Conservation (phyloP, 2,888 invertebrate species). For the Escarpia spicata region DNA sequence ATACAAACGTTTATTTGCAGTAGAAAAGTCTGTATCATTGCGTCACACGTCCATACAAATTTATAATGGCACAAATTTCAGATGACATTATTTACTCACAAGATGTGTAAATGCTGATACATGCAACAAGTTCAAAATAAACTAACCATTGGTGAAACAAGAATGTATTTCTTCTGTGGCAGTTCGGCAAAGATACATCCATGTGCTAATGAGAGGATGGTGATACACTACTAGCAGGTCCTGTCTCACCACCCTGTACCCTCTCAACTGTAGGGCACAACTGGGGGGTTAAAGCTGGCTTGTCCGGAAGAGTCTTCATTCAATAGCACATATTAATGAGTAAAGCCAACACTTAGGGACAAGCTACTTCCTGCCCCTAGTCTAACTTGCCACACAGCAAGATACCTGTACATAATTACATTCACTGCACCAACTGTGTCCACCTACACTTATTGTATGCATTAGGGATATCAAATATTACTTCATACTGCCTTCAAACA, state of each 20-base stretch:
- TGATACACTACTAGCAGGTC: neutral
- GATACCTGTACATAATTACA: conserved; percentile 7
- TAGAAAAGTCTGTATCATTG: conserved; percentile 16
- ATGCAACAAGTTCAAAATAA: neutral
- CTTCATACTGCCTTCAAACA: conserved; percentile 1
- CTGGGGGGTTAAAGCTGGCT: neutral
- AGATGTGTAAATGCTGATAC: conserved; percentile 13
- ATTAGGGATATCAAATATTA: neutral
- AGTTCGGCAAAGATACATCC: neutral
- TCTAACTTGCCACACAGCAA: neutral
- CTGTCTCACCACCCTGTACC: neutral
- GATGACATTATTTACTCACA: conserved; percentile 6
- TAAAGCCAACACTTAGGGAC: neutral
- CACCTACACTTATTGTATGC: neutral
- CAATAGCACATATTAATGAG: neutral
- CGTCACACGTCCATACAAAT: conserved; percentile 16
- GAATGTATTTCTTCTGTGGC: neutral
- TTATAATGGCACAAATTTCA: conserved; percentile 3
- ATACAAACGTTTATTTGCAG: conserved; percentile 16
- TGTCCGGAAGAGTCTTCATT: neutral
- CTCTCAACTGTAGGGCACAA: neutral
- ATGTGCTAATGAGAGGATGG: neutral
- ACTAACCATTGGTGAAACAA: conserved; percentile 8
- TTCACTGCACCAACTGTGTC: neutral
- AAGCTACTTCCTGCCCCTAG: neutral